Evolutionary conservation across 2,888 invertebrate species (phyloP).

Genomic region (Microctonus brassicae): DNA sequence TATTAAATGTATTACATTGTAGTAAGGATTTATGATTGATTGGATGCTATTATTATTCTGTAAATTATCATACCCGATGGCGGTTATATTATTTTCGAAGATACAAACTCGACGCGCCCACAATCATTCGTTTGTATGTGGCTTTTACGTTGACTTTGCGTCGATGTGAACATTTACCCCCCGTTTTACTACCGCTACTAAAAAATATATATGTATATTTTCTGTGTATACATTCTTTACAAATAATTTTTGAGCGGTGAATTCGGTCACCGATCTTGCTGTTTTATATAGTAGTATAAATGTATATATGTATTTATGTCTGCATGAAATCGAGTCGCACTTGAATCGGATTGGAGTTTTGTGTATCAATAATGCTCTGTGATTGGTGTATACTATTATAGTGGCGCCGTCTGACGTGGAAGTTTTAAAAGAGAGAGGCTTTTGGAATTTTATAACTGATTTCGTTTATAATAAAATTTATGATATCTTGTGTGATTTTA

Average conservation of each 20-base stretch:
- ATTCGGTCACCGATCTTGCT: not conserved
- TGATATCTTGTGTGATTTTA: no score
- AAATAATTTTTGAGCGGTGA: not conserved
- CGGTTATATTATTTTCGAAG: constrained; percentile 4
- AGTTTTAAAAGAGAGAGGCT: no score
- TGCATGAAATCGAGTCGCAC: not conserved
- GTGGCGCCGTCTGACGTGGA: no score
- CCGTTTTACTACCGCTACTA: no score
- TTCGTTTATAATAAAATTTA: no score
- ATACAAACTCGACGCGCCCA: constrained; percentile 15
- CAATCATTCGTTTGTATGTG: constrained; percentile 1
- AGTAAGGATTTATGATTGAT: not conserved
- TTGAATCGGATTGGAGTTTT: not conserved
- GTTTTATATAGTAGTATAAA: no score
- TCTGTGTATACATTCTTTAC: not conserved
- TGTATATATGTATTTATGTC: no score
- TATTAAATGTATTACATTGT: no score
- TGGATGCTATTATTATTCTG: no score
- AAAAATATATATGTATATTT: no score
- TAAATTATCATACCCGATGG: not conserved
- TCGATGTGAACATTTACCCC: constrained; percentile 5
- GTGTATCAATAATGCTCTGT: not conserved
- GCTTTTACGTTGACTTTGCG: constrained; percentile 22
- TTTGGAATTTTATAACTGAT: no score
- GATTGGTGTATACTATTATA: not conserved